A percentile compares a stretch with the other conserved stretches of the same genome.
These are phyloP conservation scores for Paradoxurus hermaphroditus DNA, from an alignment of 2,113 vertebrate genomes.

Conservation along the genomic window DNA sequence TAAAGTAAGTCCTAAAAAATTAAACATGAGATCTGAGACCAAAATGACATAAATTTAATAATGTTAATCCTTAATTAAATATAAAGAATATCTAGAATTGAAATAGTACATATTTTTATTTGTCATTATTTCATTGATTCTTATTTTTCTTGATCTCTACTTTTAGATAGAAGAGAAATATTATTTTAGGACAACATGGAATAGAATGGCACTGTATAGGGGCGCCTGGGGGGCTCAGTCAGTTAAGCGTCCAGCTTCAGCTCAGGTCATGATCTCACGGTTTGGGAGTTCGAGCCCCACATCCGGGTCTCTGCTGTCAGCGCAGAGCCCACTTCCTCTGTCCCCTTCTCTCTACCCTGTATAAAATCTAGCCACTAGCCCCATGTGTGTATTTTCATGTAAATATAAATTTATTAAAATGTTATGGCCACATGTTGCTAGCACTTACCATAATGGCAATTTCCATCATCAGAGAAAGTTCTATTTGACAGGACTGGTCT, in stretches of 20 bases:
- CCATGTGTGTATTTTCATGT: not conserved
- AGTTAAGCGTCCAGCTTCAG: too few species aligned
- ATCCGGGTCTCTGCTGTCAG: too few species aligned
- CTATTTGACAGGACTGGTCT: not conserved
- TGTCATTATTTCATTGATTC: not conserved
- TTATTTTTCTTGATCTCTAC: not conserved
- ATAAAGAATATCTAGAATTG: not conserved
- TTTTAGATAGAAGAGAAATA: not conserved
- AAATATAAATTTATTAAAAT: not conserved
- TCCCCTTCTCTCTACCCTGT: not conserved
- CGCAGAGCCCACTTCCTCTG: too few species aligned
- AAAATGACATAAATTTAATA: not conserved
- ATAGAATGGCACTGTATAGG: not conserved
- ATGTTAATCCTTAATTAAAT: not conserved
- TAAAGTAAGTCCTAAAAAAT: not conserved
- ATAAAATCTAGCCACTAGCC: conserved; percentile 21
- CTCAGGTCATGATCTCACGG: too few species aligned
- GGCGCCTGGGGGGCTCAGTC: too few species aligned
- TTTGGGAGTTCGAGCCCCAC: too few species aligned
- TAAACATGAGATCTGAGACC: not conserved
- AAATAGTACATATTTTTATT: not conserved
- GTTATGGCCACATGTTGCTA: not conserved
- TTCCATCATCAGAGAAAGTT: not conserved
- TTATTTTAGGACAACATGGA: not conserved
- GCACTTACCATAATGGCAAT: not conserved